A percentile compares a stretch with the other conserved stretches of the same genome.
phyloP scores from a whole-genome alignment of 2,888 invertebrate genomes.

The Drosophila subquinaria region DNA sequence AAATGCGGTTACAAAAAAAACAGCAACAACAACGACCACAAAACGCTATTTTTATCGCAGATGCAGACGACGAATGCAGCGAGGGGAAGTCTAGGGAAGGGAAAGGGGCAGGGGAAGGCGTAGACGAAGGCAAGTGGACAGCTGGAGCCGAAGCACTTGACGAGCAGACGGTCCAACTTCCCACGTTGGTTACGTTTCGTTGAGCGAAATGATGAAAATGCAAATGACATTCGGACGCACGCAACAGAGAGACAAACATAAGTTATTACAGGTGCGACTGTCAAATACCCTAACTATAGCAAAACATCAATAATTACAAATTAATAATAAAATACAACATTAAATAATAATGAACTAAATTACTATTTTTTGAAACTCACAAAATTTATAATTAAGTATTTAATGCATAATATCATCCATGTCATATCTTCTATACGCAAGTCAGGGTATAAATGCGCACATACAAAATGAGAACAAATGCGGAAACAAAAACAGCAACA shows the following conservation, averaged over 20 bases:
- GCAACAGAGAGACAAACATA: not conserved
- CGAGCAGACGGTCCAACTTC: slow-evolving; percentile 64
- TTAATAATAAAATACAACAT: not conserved
- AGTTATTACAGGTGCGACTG: not conserved
- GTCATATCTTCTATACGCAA: not conserved
- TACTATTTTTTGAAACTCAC: not conserved
- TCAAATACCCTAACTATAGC: slow-evolving; percentile 1
- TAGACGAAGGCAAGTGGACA: slow-evolving; percentile 46
- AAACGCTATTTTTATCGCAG: slow-evolving; percentile 68
- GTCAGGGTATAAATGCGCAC: slow-evolving; percentile 22
- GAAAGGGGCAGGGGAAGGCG: not conserved
- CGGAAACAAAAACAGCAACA: slow-evolving; percentile 43
- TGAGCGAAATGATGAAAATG: slow-evolving; percentile 73
- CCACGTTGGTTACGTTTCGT: slow-evolving; percentile 75
- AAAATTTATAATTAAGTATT: too few species aligned
- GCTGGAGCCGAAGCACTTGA: slow-evolving; percentile 64
- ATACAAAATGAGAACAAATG: slow-evolving; percentile 24
- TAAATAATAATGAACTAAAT: not conserved
- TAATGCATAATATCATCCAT: not conserved
- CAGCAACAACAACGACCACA: slow-evolving; percentile 39
- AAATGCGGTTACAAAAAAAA: slow-evolving; percentile 45
- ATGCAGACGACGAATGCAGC: slow-evolving; percentile 58
- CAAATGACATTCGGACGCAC: slow-evolving; percentile 54
- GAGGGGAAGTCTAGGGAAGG: slow-evolving; percentile 1
- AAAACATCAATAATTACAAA: not conserved